Evolutionary conservation across 2,888 invertebrate species (phyloP).

Genomic region (Thereva unica): DNA sequence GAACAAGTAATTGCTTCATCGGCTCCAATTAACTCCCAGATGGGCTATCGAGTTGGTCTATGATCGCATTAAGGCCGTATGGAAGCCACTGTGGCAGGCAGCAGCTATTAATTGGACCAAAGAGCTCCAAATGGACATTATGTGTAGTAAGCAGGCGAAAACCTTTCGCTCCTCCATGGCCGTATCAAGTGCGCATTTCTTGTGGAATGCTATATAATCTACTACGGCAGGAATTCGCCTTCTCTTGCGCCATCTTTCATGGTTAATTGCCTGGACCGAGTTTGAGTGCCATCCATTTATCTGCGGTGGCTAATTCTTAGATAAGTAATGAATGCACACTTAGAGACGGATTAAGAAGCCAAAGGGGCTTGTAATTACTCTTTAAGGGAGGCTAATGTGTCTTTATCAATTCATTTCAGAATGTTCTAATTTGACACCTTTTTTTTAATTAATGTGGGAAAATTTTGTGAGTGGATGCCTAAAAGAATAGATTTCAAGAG

Average conservation of each 20-base stretch:
- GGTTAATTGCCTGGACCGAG: slow-evolving; percentile 11
- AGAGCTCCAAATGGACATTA: too few species aligned
- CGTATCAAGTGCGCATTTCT: neutral
- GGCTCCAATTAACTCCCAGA: slow-evolving; percentile 24
- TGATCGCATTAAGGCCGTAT: neutral
- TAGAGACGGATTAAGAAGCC: slow-evolving; percentile 28
- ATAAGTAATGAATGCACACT: slow-evolving; percentile 28
- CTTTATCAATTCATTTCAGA: slow-evolving; percentile 24
- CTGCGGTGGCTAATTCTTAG: slow-evolving; percentile 20
- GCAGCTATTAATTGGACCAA: slow-evolving; percentile 2
- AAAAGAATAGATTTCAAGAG: too few species aligned
- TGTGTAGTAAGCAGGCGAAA: too few species aligned
- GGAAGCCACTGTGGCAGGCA: neutral
- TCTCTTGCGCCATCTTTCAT: slow-evolving; percentile 18
- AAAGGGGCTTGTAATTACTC: slow-evolving; percentile 17
- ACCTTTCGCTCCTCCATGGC: neutral
- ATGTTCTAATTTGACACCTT: slow-evolving; percentile 26
- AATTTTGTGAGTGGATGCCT: too few species aligned
- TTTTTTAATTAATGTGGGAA: too few species aligned
- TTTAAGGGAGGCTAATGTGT: slow-evolving; percentile 13
- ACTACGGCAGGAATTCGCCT: neutral
- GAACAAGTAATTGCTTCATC: slow-evolving; percentile 21
- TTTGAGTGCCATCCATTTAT: slow-evolving; percentile 25
- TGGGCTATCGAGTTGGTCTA: neutral
- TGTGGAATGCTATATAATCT: neutral